phyloP scores from a whole-genome alignment of 2,888 invertebrate genomes.

The Adineta ricciae region DNA sequence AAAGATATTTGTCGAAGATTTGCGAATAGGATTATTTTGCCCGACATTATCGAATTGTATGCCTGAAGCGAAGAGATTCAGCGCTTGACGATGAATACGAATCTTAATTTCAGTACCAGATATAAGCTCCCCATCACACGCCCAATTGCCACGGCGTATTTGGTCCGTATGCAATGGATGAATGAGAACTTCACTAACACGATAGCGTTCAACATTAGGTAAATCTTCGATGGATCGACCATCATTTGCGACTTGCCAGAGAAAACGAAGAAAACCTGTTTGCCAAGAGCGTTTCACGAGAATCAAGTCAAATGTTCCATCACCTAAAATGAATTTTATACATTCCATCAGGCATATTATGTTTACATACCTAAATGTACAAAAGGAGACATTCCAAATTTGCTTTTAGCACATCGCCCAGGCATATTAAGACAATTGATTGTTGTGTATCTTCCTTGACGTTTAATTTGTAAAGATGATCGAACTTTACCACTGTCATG shows the following conservation, averaged over 20 bases:
- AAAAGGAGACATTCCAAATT: constrained; percentile 11
- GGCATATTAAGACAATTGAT: constrained; percentile 21
- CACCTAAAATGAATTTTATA: background rate
- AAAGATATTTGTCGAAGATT: background rate
- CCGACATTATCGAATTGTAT: background rate
- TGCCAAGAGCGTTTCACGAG: background rate
- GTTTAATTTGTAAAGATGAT: background rate
- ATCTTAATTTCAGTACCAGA: background rate
- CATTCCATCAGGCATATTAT: too few species aligned
- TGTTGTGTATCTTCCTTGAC: constrained; percentile 5
- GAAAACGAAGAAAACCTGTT: background rate
- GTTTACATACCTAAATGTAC: background rate
- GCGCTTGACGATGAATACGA: constrained; percentile 6
- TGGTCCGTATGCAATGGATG: background rate
- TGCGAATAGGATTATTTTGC: background rate
- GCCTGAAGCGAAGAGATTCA: background rate
- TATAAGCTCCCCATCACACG: constrained; percentile 1
- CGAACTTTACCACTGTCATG: too few species aligned
- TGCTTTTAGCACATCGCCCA: background rate
- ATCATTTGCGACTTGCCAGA: background rate
- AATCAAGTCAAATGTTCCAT: background rate
- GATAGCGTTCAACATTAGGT: background rate
- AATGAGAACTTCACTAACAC: background rate
- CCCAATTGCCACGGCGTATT: background rate
- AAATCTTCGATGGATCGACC: background rate